These are phyloP conservation scores for Paratilapia polleni DNA, from an alignment of 2,113 vertebrate genomes.

Conservation along the genomic window DNA sequence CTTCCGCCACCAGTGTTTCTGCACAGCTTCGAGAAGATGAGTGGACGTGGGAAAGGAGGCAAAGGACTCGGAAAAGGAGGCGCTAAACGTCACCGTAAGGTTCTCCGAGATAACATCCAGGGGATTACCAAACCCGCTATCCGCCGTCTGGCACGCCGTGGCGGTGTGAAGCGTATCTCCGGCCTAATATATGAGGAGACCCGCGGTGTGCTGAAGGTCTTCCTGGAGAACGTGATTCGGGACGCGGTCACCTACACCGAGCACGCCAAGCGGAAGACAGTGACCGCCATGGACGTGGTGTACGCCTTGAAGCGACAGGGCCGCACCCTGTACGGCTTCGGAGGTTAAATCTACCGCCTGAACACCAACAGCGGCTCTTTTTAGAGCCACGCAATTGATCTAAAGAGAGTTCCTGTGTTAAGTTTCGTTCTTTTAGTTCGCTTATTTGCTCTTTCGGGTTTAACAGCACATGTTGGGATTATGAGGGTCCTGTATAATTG, in stretches of 20 bases:
- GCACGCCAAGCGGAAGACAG: slow-evolving; percentile 32
- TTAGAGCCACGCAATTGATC: no score
- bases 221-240: slow-evolving; percentile 53
- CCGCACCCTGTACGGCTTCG: slow-evolving; percentile 4
- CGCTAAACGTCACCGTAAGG: slow-evolving; percentile 46
- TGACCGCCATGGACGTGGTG: neutral
- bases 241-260: slow-evolving; percentile 54
- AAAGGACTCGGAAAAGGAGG: slow-evolving; percentile 51
- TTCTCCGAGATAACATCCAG: slow-evolving; percentile 59
- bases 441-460: no score
- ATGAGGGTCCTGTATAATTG: no score
- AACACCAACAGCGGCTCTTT: neutral
- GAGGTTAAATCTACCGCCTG: neutral
- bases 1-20: fast-evolving
- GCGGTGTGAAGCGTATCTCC: slow-evolving; percentile 42
- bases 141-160: slow-evolving; percentile 38
- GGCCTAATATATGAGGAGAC: slow-evolving; percentile 48
- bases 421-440: no score
- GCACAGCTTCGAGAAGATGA: neutral
- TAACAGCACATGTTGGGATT: no score
- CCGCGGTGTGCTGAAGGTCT: slow-evolving; percentile 29
- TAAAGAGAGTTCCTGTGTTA: no score
- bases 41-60: neutral
- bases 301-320: slow-evolving; percentile 1
- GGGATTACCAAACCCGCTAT: slow-evolving; percentile 51